Evolutionary conservation across 2,888 invertebrate species (phyloP).

Genomic region (Perizoma affinitatum): DNA sequence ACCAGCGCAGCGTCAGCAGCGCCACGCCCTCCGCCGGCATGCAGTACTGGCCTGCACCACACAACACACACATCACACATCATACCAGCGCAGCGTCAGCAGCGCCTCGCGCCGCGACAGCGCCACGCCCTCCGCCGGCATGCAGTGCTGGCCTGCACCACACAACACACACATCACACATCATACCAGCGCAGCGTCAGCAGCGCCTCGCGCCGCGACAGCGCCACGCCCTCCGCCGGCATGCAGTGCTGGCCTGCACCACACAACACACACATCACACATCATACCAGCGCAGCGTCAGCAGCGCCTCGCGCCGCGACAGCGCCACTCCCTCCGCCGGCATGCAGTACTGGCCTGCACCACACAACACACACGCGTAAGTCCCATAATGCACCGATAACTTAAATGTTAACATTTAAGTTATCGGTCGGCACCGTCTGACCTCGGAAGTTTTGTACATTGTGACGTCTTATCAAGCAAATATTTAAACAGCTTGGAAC

Average conservation of each 20-base stretch:
- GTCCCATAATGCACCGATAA: too few species aligned
- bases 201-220: slow-evolving; percentile 90
- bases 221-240: slow-evolving; percentile 96
- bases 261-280: slow-evolving; percentile 80
- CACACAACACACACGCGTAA: neutral
- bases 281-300: slow-evolving; percentile 86
- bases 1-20: slow-evolving; percentile 89
- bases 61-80: slow-evolving; percentile 80
- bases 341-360: slow-evolving; percentile 91
- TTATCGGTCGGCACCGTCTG: too few species aligned
- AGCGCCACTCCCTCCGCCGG: slow-evolving; percentile 96
- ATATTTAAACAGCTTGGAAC: neutral
- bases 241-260: slow-evolving; percentile 89
- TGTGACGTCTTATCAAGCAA: neutral
- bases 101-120: slow-evolving; percentile 90
- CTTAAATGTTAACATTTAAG: too few species aligned
- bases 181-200: slow-evolving; percentile 86
- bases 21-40: slow-evolving; percentile 98
- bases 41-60: slow-evolving; percentile 85
- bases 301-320: slow-evolving; percentile 88
- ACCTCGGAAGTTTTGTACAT: too few species aligned
- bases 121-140: slow-evolving; percentile 97
- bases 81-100: slow-evolving; percentile 86
- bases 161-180: slow-evolving; percentile 80
- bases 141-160: slow-evolving; percentile 87